These are phyloP conservation scores for Eumeta japonica DNA, from an alignment of 1,140 invertebrate species.

Conservation along the genomic window DNA sequence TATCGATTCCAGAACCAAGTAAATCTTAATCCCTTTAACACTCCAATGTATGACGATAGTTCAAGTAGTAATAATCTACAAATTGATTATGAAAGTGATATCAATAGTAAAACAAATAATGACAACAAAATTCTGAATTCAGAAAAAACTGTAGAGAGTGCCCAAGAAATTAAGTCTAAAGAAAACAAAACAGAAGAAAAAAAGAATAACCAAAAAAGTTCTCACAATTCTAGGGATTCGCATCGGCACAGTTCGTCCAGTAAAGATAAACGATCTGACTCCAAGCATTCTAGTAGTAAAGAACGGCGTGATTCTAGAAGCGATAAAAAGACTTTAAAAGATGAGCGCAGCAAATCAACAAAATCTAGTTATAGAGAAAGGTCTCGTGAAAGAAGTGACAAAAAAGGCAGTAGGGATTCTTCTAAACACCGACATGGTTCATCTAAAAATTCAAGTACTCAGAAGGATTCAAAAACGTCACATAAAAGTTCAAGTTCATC, in stretches of 20 bases:
- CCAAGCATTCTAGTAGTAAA: constrained; percentile 46
- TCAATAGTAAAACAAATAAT: constrained; percentile 42
- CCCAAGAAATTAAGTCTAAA: constrained; percentile 34
- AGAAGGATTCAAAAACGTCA: constrained; percentile 29
- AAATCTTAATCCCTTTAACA: constrained; percentile 39
- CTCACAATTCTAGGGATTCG: constrained; percentile 41
- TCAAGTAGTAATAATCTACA: constrained; percentile 45
- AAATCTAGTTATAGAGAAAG: constrained; percentile 44
- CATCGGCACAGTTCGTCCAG: constrained; percentile 32
- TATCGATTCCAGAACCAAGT: constrained; percentile 43
- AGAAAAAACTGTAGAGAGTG: constrained; percentile 26
- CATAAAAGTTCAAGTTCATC: constrained; percentile 45
- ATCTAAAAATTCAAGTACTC: constrained; percentile 32
- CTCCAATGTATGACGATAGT: constrained; percentile 43
- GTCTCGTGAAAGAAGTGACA: constrained; percentile 34
- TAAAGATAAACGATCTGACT: no score
- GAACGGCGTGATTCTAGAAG: constrained; percentile 47
- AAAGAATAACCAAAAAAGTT: constrained; percentile 41
- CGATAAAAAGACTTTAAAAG: constrained; percentile 40
- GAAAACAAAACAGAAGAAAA: constrained; percentile 29
- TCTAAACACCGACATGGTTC: constrained; percentile 42
- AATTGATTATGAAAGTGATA: constrained; percentile 48
- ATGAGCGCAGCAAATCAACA: constrained; percentile 43
- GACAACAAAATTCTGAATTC: constrained; percentile 24
- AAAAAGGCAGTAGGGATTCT: constrained; percentile 48